A percentile compares a stretch with the other conserved stretches of the same genome.
Evolutionary conservation across 2,888 invertebrate species (phyloP).

Genomic region (Ennomos fuscantarius): DNA sequence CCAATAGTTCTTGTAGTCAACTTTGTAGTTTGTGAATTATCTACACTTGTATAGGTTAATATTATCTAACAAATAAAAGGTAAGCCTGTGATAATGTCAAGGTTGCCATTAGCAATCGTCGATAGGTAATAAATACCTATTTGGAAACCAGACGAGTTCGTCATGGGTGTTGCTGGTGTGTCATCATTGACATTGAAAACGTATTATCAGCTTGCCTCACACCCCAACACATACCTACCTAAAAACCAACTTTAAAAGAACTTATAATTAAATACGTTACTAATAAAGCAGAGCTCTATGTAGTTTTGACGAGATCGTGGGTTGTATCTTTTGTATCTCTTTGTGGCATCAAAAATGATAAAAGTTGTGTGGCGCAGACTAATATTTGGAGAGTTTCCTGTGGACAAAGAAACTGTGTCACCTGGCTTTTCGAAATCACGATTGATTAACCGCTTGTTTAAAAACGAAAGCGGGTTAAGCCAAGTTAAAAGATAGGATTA

Average conservation of each 20-base stretch:
- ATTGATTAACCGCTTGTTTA: constrained; percentile 8
- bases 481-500: not conserved
- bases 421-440: constrained; percentile 15
- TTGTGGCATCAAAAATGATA: constrained; percentile 18
- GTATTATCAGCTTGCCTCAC: constrained; percentile 39
- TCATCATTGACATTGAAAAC: constrained; percentile 55
- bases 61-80: constrained; percentile 28
- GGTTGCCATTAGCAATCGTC: constrained; percentile 45
- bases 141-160: constrained; percentile 36
- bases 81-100: constrained; percentile 56
- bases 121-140: constrained; percentile 21
- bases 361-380: constrained; percentile 20
- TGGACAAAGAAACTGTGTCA: constrained; percentile 11
- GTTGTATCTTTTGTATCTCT: constrained; percentile 10
- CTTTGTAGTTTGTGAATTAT: constrained; percentile 3
- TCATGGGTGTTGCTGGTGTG: constrained; percentile 29
- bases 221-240: constrained; percentile 27
- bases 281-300: constrained; percentile 15
- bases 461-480: not conserved
- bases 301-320: constrained; percentile 13
- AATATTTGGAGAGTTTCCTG: constrained; percentile 22
- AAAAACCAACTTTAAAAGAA: constrained; percentile 20
- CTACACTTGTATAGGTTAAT: not conserved
- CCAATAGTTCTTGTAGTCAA: too few relatives aligned
- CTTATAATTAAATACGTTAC: constrained; percentile 1